Base-by-base conservation (phyloP, 1,140 invertebrate species). In the Trichogramma pretiosum region DNA sequence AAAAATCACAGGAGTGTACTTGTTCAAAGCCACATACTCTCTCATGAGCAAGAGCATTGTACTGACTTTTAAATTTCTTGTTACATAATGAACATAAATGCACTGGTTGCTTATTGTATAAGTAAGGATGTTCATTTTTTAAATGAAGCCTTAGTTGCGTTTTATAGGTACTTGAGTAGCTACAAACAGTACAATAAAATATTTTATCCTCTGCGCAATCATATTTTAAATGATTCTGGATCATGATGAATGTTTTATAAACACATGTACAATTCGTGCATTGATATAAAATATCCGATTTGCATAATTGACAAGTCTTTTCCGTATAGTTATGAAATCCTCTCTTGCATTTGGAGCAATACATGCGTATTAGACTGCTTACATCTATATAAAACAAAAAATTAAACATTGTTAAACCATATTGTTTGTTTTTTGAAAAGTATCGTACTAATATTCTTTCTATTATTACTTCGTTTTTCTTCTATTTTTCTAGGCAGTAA, bases 81-180 rank as follows among this genome's bases (percentile, higher is more conserved):
- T 49, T 21, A 24, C 47, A 49, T 18, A 9, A 23, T 17, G 34
- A 38, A 33, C 47, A 49, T 16, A n/a, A 8, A 38, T 24, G 30
- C 22, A 4, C 1, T 3, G 26, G 21, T 33, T 37, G n/a, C 32
- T 9, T 2, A 9, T 8, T 3, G 10, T 17, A 3, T 8, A 30
- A 13, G 11, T 9, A 1, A 21, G 33, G 22, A 42, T 49, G 47
- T 11, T 43, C 34, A 24, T 30, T 38, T 33, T 32, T 11, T 22
- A 43, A 32, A 38, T 49, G 47, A 28, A 5, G 24, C 11, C 5
- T 28, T 7, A 28, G 24, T 7, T 11, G 5, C 5, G 11, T 11
- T 28, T 28, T 28, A 28, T 11, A 7, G 11, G 5, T 7, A 28
- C 5, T 28, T 7, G 5, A 7, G 24, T 28, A 28, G 11, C 11